phyloP scores from a whole-genome alignment of 2,113 vertebrate species.

The Bujurquina vittata region DNA sequence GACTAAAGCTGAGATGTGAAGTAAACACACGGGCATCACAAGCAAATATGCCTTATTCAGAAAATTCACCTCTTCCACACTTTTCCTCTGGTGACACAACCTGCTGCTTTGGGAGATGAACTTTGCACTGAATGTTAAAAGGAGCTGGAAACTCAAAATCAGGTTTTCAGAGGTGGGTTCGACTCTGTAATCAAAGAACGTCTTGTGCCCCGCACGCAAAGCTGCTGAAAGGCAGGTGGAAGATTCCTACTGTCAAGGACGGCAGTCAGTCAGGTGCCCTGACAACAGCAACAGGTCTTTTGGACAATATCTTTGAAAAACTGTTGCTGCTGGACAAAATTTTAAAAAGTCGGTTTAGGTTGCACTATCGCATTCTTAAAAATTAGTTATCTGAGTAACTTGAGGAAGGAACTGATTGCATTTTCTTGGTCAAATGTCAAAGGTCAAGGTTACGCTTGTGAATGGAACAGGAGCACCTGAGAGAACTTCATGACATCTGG shows the following conservation, averaged over 20 bases:
- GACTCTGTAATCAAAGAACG: background rate
- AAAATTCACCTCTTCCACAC: background rate
- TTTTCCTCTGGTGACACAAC: background rate
- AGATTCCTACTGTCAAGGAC: no score
- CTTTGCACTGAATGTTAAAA: background rate
- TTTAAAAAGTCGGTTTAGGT: no score
- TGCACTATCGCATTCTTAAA: background rate
- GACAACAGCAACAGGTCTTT: no score
- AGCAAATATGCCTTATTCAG: background rate
- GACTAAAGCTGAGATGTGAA: background rate
- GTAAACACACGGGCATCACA: background rate
- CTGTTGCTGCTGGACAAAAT: no score
- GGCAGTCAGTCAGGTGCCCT: no score
- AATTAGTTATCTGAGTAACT: accelerated
- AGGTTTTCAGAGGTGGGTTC: no score
- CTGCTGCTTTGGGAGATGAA: background rate
- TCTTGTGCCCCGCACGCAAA: background rate
- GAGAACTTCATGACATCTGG: background rate
- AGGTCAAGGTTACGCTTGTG: background rate
- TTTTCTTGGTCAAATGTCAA: background rate
- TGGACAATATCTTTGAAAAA: no score
- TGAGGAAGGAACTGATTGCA: background rate
- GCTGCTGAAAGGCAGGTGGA: background rate
- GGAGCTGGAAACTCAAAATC: background rate
- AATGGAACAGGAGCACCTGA: background rate